A percentile compares a stretch with the other conserved stretches of the same genome.
Conservation (phyloP, 2,113 vertebrate genomes). For the Meriones unguiculatus region DNA sequence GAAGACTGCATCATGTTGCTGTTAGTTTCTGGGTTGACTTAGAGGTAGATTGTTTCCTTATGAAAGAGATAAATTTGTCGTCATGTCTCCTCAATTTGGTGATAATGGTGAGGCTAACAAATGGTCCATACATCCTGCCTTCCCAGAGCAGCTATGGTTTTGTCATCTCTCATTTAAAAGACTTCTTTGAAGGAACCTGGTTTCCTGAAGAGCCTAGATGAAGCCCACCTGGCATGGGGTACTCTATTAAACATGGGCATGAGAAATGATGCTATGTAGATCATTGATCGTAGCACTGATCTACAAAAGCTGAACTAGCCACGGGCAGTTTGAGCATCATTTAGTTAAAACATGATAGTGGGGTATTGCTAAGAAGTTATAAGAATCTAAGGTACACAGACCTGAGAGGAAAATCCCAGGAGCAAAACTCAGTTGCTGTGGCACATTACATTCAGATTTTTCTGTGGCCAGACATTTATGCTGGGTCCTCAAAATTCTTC, state of each 20-base stretch:
- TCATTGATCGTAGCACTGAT: neutral
- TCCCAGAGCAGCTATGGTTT: neutral
- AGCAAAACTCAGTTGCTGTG: constrained; percentile 69
- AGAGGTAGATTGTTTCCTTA: constrained; percentile 15
- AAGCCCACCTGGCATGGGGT: neutral
- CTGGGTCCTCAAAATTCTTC: constrained; percentile 70
- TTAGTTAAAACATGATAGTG: constrained; percentile 75
- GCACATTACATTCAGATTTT: constrained; percentile 53
- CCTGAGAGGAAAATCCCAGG: constrained; percentile 73
- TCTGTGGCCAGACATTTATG: constrained; percentile 60
- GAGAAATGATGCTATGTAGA: neutral
- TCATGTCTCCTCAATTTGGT: neutral
- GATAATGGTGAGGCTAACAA: constrained; percentile 23
- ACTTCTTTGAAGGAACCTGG: constrained; percentile 7
- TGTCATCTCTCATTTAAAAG: neutral
- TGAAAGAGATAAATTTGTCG: constrained; percentile 55
- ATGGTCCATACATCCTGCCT: neutral
- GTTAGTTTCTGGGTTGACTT: constrained; percentile 16
- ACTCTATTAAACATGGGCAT: neutral
- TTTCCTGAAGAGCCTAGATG: constrained; percentile 8
- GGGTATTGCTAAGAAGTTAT: constrained; percentile 69
- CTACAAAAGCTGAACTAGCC: constrained; percentile 64
- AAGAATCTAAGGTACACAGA: constrained; percentile 72
- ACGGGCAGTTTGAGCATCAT: constrained; percentile 58
- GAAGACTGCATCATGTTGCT: neutral